phyloP scores from a whole-genome alignment of 2,888 invertebrate genomes.

The Cinara cedri region DNA sequence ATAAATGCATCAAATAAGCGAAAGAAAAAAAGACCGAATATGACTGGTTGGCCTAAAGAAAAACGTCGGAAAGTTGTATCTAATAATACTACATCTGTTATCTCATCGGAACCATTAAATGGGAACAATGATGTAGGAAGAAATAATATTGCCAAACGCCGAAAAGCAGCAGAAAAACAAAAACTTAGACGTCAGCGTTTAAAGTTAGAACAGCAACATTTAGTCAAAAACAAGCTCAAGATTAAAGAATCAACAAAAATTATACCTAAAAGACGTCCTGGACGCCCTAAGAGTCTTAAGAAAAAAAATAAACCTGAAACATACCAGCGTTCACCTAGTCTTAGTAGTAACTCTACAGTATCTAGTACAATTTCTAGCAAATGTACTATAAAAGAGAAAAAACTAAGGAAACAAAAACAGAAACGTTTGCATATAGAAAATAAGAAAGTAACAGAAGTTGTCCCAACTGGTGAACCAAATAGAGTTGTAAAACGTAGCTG shows the following conservation, averaged over 20 bases:
- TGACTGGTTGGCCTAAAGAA: conserved; percentile 79
- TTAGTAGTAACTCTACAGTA: conserved; percentile 16
- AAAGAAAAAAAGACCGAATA: conserved; percentile 74
- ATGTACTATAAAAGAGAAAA: not conserved
- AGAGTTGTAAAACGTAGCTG: not conserved
- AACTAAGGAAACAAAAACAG: not conserved
- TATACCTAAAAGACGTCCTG: conserved; percentile 13
- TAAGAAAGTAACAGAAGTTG: not conserved
- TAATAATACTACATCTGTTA: not conserved
- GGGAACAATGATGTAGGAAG: not conserved
- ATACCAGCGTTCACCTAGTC: not conserved
- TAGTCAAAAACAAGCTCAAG: conserved; percentile 1
- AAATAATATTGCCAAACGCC: not conserved
- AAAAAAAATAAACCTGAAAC: conserved; percentile 5
- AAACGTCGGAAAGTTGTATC: conserved; percentile 60
- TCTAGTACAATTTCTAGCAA: conserved; percentile 1
- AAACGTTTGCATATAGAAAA: not conserved
- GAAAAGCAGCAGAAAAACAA: conserved; percentile 33
- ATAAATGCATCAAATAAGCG: conserved; percentile 60
- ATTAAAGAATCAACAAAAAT: not conserved
- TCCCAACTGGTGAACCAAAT: not conserved
- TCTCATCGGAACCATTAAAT: not conserved
- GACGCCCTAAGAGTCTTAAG: conserved; percentile 1
- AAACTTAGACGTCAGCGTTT: conserved; percentile 24
- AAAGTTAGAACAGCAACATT: conserved; percentile 33